A percentile compares a stretch with the other conserved stretches of the same genome.
phyloP scores from a whole-genome alignment of 1,140 invertebrate genomes.

The Aphidius gifuensis region DNA sequence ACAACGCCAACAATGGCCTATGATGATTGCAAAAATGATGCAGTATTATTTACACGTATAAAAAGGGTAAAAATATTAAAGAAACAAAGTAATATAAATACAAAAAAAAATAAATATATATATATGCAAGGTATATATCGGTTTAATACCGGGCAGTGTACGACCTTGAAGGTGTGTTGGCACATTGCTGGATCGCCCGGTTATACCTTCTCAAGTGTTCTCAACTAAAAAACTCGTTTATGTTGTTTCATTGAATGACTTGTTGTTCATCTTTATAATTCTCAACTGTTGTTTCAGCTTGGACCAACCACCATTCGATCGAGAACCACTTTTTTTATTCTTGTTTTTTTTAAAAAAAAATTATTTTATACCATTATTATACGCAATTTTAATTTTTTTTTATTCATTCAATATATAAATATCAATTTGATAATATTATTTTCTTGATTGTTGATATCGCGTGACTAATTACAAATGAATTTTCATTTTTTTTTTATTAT shows the following conservation, averaged over 20 bases:
- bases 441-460: too few species aligned
- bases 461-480: too few species aligned
- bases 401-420: too few species aligned
- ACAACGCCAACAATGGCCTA: too few species aligned
- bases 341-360: background rate
- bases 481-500: too few species aligned
- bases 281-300: too few species aligned
- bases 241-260: too few species aligned
- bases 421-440: too few species aligned
- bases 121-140: slow-evolving; percentile 13
- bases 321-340: background rate
- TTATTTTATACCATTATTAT: too few species aligned
- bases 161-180: slow-evolving; percentile 23
- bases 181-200: slow-evolving; percentile 12
- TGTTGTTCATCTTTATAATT: background rate
- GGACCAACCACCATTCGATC: background rate
- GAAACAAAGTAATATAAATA: slow-evolving; percentile 7
- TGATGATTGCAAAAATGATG: too few species aligned
- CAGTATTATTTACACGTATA: background rate
- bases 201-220: slow-evolving; percentile 14
- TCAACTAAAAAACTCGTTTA: slow-evolving; percentile 3
- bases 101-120: background rate
- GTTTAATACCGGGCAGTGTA: slow-evolving; percentile 22
- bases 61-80: slow-evolving; percentile 1
- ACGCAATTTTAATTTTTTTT: too few species aligned